A percentile compares a stretch with the other conserved stretches of the same genome.
Evolutionary conservation across 2,888 invertebrate species (phyloP).

Genomic region (Pseudeuparius sepicola): DNA sequence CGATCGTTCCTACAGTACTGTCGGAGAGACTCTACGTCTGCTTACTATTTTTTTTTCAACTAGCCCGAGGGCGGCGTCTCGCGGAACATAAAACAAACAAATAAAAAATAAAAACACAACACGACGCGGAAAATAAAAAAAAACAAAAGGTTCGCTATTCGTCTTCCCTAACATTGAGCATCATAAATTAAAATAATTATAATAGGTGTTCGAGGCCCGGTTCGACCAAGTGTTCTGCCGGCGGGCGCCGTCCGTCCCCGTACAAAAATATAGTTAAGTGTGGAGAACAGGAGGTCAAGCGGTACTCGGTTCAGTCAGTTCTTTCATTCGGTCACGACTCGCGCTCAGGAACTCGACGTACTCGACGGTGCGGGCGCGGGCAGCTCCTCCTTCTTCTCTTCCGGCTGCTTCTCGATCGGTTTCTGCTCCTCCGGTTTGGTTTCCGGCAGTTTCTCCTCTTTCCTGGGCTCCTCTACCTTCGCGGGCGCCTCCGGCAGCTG

Average conservation of each 20-base stretch:
- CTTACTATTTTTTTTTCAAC: too few species aligned
- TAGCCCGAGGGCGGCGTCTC: too few species aligned
- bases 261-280: slow-evolving; percentile 30
- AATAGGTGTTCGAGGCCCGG: slow-evolving; percentile 33
- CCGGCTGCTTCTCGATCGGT: slow-evolving; percentile 19
- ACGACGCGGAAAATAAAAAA: slow-evolving; percentile 28
- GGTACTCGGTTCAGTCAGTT: slow-evolving; percentile 29
- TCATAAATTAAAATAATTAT: slow-evolving; percentile 28
- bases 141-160: slow-evolving; percentile 18
- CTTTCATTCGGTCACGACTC: slow-evolving; percentile 18
- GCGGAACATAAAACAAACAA: slow-evolving; percentile 24
- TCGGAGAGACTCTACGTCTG: too few species aligned
- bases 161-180: slow-evolving; percentile 27
- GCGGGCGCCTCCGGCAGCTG: too few species aligned
- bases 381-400: slow-evolving; percentile 27
- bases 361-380: slow-evolving; percentile 29
- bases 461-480: slow-evolving; percentile 23
- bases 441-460: too few species aligned
- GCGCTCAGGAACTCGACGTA: slow-evolving; percentile 33
- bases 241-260: background rate
- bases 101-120: slow-evolving; percentile 28
- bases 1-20: too few species aligned
- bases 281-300: slow-evolving; percentile 36
- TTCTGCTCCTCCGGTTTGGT: slow-evolving; percentile 16
- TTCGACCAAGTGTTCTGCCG: slow-evolving; percentile 32